Evolutionary conservation across 1,140 invertebrate species (phyloP).

Genomic region (Maconellicoccus hirsutus): DNA sequence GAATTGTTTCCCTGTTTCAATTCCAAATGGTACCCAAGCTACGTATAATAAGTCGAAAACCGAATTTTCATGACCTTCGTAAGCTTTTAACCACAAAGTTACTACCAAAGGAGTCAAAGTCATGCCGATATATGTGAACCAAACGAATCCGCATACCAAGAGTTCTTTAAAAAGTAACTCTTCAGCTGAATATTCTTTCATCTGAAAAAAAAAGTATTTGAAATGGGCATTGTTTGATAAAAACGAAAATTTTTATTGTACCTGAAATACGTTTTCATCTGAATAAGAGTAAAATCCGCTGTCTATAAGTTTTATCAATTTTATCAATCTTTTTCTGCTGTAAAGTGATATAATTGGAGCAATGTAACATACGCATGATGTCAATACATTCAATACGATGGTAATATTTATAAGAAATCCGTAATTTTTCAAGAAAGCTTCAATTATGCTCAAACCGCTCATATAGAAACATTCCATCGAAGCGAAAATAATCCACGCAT

Average conservation of each 20-base stretch:
- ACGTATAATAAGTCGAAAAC: slow-evolving; percentile 12
- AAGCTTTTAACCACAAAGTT: neutral
- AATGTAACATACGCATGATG: neutral
- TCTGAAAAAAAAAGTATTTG: neutral
- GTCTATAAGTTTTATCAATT: neutral
- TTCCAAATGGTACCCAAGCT: slow-evolving; percentile 16
- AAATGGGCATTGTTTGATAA: too few relatives aligned
- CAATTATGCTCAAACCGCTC: neutral
- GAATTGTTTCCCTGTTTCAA: neutral
- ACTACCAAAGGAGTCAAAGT: slow-evolving; percentile 1
- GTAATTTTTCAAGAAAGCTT: neutral
- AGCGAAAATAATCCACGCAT: neutral
- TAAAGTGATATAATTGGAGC: neutral
- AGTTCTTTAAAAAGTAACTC: neutral
- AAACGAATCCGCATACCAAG: neutral
- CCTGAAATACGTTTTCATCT: neutral
- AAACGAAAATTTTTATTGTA: too few relatives aligned
- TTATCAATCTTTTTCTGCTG: neutral
- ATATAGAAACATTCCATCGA: neutral
- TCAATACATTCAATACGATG: neutral
- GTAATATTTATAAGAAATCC: neutral
- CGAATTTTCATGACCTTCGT: slow-evolving; percentile 5
- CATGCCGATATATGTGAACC: slow-evolving; percentile 5
- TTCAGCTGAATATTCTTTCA: neutral
- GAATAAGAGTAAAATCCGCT: neutral